phyloP scores from a whole-genome alignment of 2,797 vertebrate species.

The Acrocephalus scirpaceus region DNA sequence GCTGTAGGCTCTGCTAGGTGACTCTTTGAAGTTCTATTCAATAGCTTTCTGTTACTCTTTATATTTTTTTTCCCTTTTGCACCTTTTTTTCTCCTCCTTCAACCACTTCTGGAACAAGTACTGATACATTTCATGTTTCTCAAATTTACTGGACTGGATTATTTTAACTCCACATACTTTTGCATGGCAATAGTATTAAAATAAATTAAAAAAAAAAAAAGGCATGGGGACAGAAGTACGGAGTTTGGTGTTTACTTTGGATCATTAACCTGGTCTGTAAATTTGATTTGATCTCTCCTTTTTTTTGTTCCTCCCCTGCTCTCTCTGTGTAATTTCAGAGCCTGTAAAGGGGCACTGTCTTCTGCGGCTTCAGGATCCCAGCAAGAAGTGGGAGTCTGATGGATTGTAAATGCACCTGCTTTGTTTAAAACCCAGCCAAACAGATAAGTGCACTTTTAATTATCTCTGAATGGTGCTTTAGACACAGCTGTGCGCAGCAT shows the following conservation, averaged over 20 bases:
- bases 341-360: neutral
- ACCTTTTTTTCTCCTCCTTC: neutral
- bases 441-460: conserved; percentile 68
- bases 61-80: neutral
- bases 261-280: conserved; percentile 58
- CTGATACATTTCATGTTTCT: neutral
- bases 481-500: neutral
- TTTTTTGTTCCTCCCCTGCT: neutral
- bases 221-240: neutral
- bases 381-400: conserved; percentile 34
- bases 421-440: conserved; percentile 38
- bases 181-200: neutral
- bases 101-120: neutral
- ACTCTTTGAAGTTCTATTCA: conserved; percentile 29
- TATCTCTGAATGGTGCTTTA: neutral
- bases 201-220: neutral
- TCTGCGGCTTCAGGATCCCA: neutral
- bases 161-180: conserved; percentile 3
- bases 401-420: conserved; percentile 29
- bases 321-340: conserved; percentile 28
- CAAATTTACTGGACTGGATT: neutral
- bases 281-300: conserved; percentile 39
- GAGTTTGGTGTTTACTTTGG: conserved; percentile 60
- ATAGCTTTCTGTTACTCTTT: neutral
- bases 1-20: conserved; percentile 14